Percentiles rank a stretch among this genome's conserved stretches.
These are phyloP conservation scores for Pluvianellus socialis DNA, from an alignment of 2,113 vertebrate species.

Conservation along the genomic window DNA sequence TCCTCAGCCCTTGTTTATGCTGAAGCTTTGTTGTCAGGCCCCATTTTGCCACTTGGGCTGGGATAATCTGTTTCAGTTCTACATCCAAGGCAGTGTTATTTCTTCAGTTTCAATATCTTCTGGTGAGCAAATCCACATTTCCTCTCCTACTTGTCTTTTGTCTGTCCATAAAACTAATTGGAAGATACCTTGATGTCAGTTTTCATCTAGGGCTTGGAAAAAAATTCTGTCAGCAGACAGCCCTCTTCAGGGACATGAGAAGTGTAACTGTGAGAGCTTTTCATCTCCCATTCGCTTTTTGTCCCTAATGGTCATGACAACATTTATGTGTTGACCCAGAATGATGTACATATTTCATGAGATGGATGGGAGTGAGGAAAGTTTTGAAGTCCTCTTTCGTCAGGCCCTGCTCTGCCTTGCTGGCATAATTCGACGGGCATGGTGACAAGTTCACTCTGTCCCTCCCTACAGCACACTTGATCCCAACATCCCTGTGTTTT, in stretches of 20 bases:
- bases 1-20: background rate
- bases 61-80: background rate
- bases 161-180: background rate
- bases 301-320: background rate
- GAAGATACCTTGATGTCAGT: background rate
- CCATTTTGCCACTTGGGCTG: background rate
- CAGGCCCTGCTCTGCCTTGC: background rate
- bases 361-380: background rate
- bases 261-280: background rate
- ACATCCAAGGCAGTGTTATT: background rate
- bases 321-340: background rate
- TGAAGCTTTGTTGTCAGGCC: background rate
- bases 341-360: background rate
- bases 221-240: background rate
- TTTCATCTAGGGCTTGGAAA: background rate
- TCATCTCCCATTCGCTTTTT: background rate
- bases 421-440: background rate
- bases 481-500: background rate
- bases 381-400: background rate
- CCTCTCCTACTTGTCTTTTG: rapidly evolving
- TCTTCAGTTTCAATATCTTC: background rate
- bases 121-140: background rate
- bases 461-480: background rate
- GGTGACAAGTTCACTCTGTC: background rate
- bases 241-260: rapidly evolving